Percentiles rank a stretch among this genome's conserved stretches.
These are phyloP conservation scores for Calyptommatus sinebrachiatus DNA, from an alignment of 2,113 vertebrate species.

Conservation along the genomic window DNA sequence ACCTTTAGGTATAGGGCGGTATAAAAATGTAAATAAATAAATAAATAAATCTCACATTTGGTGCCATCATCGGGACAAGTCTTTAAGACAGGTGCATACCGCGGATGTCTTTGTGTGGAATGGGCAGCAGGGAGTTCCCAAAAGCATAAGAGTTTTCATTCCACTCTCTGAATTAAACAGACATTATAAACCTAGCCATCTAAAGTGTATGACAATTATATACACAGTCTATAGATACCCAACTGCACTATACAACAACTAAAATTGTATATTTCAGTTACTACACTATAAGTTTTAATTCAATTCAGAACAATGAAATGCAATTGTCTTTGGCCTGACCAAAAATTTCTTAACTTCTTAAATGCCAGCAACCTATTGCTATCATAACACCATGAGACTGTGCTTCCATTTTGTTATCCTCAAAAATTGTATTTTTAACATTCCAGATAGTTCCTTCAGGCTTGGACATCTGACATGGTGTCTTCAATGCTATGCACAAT, in stretches of 20 bases:
- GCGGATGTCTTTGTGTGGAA: background rate
- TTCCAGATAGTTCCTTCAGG: too few species aligned
- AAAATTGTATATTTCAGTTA: background rate
- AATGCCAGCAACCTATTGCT: too few species aligned
- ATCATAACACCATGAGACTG: too few species aligned
- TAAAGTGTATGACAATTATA: background rate
- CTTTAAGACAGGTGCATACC: background rate
- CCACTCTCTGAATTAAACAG: background rate
- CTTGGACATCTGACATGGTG: too few species aligned
- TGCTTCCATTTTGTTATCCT: too few species aligned
- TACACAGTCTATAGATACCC: background rate
- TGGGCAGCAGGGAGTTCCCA: background rate
- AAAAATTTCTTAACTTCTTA: too few species aligned
- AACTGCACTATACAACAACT: background rate
- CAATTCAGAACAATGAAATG: too few species aligned
- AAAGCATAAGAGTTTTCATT: background rate
- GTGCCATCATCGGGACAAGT: background rate
- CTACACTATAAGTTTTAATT: background rate
- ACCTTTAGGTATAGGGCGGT: too few species aligned
- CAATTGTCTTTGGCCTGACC: too few species aligned
- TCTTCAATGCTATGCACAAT: too few species aligned
- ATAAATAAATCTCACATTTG: background rate
- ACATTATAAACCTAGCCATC: background rate
- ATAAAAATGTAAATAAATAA: too few species aligned
- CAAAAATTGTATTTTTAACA: too few species aligned